Evolutionary conservation across 1,140 invertebrate genomes (phyloP).

Genomic region (Bombyx mandarina): DNA sequence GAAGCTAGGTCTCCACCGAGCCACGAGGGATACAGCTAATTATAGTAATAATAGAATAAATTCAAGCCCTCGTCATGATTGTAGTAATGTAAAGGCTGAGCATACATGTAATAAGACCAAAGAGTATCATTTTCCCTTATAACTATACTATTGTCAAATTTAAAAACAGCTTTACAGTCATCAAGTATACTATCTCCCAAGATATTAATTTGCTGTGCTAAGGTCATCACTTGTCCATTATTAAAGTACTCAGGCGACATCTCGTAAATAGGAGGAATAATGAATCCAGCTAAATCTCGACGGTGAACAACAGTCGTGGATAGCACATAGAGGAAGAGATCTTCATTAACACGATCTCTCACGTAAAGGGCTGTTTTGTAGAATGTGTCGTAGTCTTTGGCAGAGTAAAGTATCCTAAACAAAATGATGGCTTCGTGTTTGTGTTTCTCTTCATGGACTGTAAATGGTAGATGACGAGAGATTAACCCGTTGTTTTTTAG

Average conservation of each 20-base stretch:
- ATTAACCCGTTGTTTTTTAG: constrained; percentile 69
- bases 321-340: constrained; percentile 74
- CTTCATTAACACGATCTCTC: constrained; percentile 73
- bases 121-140: constrained; percentile 73
- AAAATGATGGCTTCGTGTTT: constrained; percentile 72
- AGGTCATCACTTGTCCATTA: constrained; percentile 71
- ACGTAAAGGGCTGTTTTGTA: constrained; percentile 74
- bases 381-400: constrained; percentile 74
- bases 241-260: constrained; percentile 76
- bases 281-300: constrained; percentile 72
- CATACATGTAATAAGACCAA: constrained; percentile 62
- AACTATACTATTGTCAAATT: constrained; percentile 49
- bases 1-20: constrained; percentile 67
- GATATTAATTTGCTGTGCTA: constrained; percentile 70
- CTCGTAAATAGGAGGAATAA: constrained; percentile 76
- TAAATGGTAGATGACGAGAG: constrained; percentile 73
- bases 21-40: constrained; percentile 76
- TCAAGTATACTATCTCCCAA: constrained; percentile 38
- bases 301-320: constrained; percentile 72
- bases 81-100: constrained; percentile 78
- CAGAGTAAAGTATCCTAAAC: constrained; percentile 77
- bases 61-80: constrained; percentile 82
- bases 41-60: constrained; percentile 77
- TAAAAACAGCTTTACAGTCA: constrained; percentile 36
- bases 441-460: constrained; percentile 70